Percentiles rank a stretch among this genome's conserved stretches.
Evolutionary conservation across 2,113 vertebrate genomes (phyloP).

Genomic region (Dinomys branickii): DNA sequence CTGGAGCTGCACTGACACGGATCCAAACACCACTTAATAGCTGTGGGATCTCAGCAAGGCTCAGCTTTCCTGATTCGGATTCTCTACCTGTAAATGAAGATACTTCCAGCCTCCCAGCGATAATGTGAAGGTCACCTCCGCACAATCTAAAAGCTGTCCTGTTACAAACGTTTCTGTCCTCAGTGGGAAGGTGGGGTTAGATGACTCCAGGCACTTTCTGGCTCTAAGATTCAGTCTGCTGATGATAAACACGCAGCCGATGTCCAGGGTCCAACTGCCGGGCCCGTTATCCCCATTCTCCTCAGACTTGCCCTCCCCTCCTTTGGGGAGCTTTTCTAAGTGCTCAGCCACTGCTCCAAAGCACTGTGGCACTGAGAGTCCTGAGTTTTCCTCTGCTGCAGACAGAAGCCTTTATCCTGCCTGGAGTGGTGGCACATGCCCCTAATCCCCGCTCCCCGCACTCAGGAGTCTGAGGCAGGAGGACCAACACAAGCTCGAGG

Average conservation of each 20-base stretch:
- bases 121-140: background rate
- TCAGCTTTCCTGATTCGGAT: constrained; percentile 31
- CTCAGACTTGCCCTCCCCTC: background rate
- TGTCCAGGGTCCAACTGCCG: background rate
- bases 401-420: background rate
- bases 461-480: background rate
- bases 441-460: background rate
- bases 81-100: background rate
- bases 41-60: background rate
- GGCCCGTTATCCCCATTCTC: background rate
- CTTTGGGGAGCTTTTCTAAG: background rate
- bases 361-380: background rate
- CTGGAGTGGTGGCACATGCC: background rate
- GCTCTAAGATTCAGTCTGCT: background rate
- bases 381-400: background rate
- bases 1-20: background rate
- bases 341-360: background rate
- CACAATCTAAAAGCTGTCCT: background rate
- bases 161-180: background rate
- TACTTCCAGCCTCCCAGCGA: background rate
- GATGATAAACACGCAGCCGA: background rate
- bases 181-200: background rate
- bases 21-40: background rate
- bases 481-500: background rate
- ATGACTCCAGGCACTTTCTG: background rate